phyloP scores from a whole-genome alignment of 2,888 invertebrate species.

The Cantharis flavilabris region DNA sequence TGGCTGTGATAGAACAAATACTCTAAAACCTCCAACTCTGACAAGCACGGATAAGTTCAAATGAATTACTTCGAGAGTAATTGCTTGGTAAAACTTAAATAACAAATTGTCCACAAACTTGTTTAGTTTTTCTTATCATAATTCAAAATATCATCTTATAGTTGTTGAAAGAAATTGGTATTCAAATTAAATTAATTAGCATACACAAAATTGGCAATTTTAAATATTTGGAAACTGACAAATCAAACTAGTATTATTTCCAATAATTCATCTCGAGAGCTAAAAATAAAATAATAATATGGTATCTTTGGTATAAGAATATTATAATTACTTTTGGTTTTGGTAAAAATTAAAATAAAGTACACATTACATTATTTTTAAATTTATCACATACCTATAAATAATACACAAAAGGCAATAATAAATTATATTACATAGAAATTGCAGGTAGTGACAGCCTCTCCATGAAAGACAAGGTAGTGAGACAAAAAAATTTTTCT shows the following conservation, averaged over 20 bases:
- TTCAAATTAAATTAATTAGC: too few species aligned
- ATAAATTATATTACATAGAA: neutral
- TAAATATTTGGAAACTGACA: too few species aligned
- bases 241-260: too few species aligned
- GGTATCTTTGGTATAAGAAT: too few species aligned
- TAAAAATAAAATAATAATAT: too few species aligned
- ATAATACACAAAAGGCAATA: neutral
- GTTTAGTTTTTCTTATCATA: neutral
- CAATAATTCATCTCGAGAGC: too few species aligned
- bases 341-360: neutral
- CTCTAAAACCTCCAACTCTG: constrained; percentile 74
- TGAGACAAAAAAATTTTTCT: constrained; percentile 72
- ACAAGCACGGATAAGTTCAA: constrained; percentile 49
- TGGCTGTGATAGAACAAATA: constrained; percentile 85
- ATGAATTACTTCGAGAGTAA: neutral
- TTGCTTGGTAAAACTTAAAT: neutral
- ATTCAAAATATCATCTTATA: neutral
- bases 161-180: too few species aligned
- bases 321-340: too few species aligned
- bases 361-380: neutral
- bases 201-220: too few species aligned
- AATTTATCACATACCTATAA: neutral
- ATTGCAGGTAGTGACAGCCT: constrained; percentile 43
- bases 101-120: neutral
- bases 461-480: constrained; percentile 99